Base-by-base conservation (phyloP, 1,140 invertebrate species). In the Drosophila insularis region DNA sequence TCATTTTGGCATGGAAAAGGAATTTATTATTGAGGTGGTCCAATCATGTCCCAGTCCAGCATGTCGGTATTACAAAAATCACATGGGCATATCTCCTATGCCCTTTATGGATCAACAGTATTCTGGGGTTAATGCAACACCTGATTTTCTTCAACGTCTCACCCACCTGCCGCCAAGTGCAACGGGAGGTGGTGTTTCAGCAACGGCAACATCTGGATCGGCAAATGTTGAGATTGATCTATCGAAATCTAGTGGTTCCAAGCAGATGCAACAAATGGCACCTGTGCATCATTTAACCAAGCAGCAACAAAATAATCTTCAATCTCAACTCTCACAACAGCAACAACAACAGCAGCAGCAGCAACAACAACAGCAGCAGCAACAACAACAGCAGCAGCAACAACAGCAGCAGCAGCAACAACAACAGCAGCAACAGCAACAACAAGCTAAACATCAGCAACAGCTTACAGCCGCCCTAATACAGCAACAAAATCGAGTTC, bases 1-100 rank as follows among this genome's bases (percentile, higher is more conserved):
- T 89, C 96, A 96, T 90, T 97, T 97, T 93, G 96, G 96, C 23
- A 97, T 97, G 96, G 96, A 97, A 91, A 97, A 97, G 90, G 96
- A 97, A 89, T 97, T 97, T 81, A 97, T 97, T 43, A 94, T 97
- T 63, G 96, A 97, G 92, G 96, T 97, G 35, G 96, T 97, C 10
- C 96, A 97, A 90, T 97, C 96, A 72, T 97, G 96, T 82, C 96
- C 96, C 0, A 97, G 96, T 92, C 96, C 96, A 27, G 96, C 96
- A 32, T 97, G 96, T 81, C 94, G 96, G 21, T 97, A 96, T 89
- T 97, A 97, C 82, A 97, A 97, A 90, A 97, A 95, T 92, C 96
- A 97, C 87, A 92, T 96, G 91, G 95, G 96, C 82, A 93, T 96
- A 78, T 95, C 95, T n/a, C 94, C 89, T 7, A 71, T 91, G 74